Conservation (phyloP, 2,888 invertebrate species). For the Zaprionus bogoriensis region DNA sequence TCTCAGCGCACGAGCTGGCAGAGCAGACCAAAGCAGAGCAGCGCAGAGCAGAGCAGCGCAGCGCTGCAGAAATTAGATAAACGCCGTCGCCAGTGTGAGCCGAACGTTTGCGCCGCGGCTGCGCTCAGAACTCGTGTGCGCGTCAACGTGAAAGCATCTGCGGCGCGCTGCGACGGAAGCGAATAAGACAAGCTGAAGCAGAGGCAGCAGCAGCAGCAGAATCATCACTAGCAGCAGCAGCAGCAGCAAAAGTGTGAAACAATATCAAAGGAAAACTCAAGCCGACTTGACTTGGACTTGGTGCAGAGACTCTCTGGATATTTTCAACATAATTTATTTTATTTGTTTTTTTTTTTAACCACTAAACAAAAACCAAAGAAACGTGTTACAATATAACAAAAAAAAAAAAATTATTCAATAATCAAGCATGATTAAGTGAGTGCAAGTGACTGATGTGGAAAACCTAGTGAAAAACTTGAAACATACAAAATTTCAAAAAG, state of each 20-base stretch:
- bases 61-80: conserved; percentile 48
- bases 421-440: conserved; percentile 32
- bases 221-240: no score
- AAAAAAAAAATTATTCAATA: conserved; percentile 4
- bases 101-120: conserved; percentile 74
- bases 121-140: conserved; percentile 80
- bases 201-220: no score
- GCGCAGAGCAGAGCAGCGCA: conserved; percentile 27
- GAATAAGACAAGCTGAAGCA: conserved; percentile 17
- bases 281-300: conserved; percentile 38
- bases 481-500: conserved; percentile 5
- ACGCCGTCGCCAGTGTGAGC: conserved; percentile 63
- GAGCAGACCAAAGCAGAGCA: conserved; percentile 13
- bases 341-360: conserved; percentile 19
- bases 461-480: conserved; percentile 9
- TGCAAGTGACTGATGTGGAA: conserved; percentile 24
- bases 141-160: conserved; percentile 78
- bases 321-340: conserved; percentile 26
- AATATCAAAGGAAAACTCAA: conserved; percentile 24
- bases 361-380: conserved; percentile 46
- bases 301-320: conserved; percentile 28
- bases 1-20: conserved; percentile 12
- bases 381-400: conserved; percentile 34
- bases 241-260: background rate
- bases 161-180: conserved; percentile 46